Evolutionary conservation across 2,113 vertebrate genomes (phyloP).

Genomic region (Kryptolebias marmoratus): DNA sequence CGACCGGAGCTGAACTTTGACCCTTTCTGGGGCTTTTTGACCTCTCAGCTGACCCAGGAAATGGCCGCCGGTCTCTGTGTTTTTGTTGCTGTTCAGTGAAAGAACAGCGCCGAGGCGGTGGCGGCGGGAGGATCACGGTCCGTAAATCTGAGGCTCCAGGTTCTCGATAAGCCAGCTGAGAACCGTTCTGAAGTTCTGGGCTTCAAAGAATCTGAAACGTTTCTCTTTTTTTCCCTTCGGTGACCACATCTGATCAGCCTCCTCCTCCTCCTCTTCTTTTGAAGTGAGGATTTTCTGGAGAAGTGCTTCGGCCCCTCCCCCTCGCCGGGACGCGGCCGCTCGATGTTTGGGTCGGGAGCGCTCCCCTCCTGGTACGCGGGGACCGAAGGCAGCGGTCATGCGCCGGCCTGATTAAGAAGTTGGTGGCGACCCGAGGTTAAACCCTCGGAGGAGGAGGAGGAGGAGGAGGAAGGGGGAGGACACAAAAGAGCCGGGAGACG

Average conservation of each 20-base stretch:
- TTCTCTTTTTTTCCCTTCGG: conserved; percentile 39
- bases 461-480: not conserved
- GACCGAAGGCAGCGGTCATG: conserved; percentile 77
- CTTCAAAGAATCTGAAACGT: conserved; percentile 59
- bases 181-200: conserved; percentile 45
- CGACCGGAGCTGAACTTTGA: too few species aligned
- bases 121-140: conserved; percentile 31
- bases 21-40: conserved; percentile 56
- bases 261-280: conserved; percentile 57
- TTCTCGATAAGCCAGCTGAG: conserved; percentile 53
- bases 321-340: conserved; percentile 59
- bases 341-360: conserved; percentile 58
- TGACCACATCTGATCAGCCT: conserved; percentile 62
- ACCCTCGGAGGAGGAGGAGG: conserved; percentile 47
- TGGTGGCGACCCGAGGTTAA: conserved; percentile 75
- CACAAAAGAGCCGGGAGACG: conserved; percentile 50
- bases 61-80: conserved; percentile 22
- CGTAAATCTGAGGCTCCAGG: conserved; percentile 38
- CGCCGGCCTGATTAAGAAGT: conserved; percentile 78
- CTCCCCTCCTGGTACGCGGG: conserved; percentile 77
- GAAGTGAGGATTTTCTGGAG: conserved; percentile 77
- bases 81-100: conserved; percentile 34
- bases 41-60: conserved; percentile 66
- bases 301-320: conserved; percentile 63
- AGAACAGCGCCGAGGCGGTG: conserved; percentile 37